These are phyloP conservation scores for Brachyalestes nurse DNA, from an alignment of 2,797 vertebrate genomes.

Conservation along the genomic window DNA sequence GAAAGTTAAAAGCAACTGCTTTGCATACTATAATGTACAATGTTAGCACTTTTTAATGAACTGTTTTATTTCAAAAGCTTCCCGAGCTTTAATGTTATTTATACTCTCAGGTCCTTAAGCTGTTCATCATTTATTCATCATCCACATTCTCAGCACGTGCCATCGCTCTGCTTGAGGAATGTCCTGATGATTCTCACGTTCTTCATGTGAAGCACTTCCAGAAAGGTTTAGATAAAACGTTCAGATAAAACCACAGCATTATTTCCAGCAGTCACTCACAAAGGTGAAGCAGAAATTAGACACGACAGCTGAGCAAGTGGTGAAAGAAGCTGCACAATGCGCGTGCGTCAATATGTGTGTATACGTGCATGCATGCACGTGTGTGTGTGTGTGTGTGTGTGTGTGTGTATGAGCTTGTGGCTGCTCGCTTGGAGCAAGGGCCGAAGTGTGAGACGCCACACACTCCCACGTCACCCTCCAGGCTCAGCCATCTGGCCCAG, in stretches of 20 bases:
- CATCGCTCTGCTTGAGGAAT: constrained; percentile 12
- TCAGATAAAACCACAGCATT: constrained; percentile 4
- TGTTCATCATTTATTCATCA: constrained; percentile 13
- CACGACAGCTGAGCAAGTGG: constrained; percentile 9
- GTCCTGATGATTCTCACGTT: background rate
- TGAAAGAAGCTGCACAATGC: constrained; percentile 5
- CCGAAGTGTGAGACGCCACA: constrained; percentile 38
- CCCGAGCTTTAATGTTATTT: constrained; percentile 7
- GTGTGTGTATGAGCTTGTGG: background rate
- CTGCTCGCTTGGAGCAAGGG: constrained; percentile 22
- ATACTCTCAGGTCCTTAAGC: constrained; percentile 1
- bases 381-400: background rate
- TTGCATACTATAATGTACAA: too few species aligned
- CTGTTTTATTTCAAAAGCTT: background rate
- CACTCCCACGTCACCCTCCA: constrained; percentile 36
- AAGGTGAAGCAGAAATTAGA: constrained; percentile 3
- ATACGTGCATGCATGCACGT: too few species aligned
- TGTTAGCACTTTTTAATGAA: background rate
- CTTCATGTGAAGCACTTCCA: constrained; percentile 17
- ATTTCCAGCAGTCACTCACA: constrained; percentile 20
- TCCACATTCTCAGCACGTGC: constrained; percentile 8
- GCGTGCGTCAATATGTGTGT: too few species aligned
- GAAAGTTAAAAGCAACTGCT: too few species aligned
- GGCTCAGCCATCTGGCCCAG: constrained; percentile 59
- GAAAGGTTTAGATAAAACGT: constrained; percentile 14